phyloP scores from a whole-genome alignment of 2,797 vertebrate species.

The Tangara arthus region DNA sequence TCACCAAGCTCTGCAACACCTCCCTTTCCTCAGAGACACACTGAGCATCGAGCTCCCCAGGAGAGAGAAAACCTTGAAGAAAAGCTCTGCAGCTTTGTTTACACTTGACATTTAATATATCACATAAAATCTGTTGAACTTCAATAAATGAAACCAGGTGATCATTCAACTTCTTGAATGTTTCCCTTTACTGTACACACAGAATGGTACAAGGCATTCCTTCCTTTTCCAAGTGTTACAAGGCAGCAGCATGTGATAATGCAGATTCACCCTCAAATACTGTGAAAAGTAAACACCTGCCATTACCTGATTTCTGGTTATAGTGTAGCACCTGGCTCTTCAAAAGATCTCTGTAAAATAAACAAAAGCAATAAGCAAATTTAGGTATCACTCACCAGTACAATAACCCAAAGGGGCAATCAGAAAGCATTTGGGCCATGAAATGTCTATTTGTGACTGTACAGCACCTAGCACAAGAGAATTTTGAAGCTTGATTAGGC shows the following conservation, averaged over 20 bases:
- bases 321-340: not conserved
- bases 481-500: not conserved
- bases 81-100: not conserved
- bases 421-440: not conserved
- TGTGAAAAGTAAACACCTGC: not conserved
- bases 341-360: not conserved
- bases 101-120: not conserved
- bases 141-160: not conserved
- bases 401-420: not conserved
- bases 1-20: not conserved
- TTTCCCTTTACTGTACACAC: not conserved
- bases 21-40: not conserved
- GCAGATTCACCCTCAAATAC: not conserved
- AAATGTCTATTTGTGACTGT: not conserved
- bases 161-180: not conserved
- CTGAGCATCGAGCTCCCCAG: not conserved
- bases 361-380: not conserved
- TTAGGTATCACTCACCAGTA: not conserved
- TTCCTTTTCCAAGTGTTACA: not conserved
- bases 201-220: accelerated
- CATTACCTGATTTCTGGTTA: not conserved
- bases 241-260: not conserved
- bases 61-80: not conserved
- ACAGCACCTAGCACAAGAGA: not conserved
- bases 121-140: not conserved